Percentiles rank a stretch among this genome's conserved stretches.
Conservation (phyloP, 2,797 vertebrate genomes). For the Enteromius treurensis region DNA sequence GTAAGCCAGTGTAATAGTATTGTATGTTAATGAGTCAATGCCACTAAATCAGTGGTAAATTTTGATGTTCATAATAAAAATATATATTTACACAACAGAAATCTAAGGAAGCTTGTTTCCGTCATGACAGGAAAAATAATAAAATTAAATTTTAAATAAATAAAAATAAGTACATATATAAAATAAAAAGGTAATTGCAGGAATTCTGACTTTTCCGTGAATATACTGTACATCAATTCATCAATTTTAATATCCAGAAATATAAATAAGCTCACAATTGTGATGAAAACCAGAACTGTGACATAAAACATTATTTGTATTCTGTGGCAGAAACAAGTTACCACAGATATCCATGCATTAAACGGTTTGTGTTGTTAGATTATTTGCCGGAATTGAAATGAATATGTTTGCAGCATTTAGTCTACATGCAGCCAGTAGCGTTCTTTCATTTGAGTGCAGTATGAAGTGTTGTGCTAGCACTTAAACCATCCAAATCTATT, state of each 20-base stretch:
- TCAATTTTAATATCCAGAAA: not conserved
- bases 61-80: not conserved
- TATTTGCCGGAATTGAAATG: slow-evolving; percentile 9
- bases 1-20: not conserved
- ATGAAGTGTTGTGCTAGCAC: slow-evolving; percentile 30
- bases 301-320: not conserved
- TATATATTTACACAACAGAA: not conserved
- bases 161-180: too few relatives aligned
- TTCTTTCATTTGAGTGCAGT: slow-evolving; percentile 1
- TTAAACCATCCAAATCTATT: slow-evolving; percentile 35
- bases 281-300: not conserved
- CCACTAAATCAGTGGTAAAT: not conserved
- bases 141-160: not conserved
- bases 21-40: not conserved
- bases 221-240: too few relatives aligned
- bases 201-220: too few relatives aligned
- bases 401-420: slow-evolving; percentile 14
- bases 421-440: slow-evolving; percentile 4
- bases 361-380: not conserved
- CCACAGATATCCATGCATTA: not conserved
- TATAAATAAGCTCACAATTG: not conserved
- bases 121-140: not conserved
- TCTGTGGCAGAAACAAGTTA: not conserved
- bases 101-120: not conserved
- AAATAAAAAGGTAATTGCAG: not conserved